Base-by-base conservation (phyloP, 2,113 vertebrate genomes). In the Pseudonaja textilis region DNA sequence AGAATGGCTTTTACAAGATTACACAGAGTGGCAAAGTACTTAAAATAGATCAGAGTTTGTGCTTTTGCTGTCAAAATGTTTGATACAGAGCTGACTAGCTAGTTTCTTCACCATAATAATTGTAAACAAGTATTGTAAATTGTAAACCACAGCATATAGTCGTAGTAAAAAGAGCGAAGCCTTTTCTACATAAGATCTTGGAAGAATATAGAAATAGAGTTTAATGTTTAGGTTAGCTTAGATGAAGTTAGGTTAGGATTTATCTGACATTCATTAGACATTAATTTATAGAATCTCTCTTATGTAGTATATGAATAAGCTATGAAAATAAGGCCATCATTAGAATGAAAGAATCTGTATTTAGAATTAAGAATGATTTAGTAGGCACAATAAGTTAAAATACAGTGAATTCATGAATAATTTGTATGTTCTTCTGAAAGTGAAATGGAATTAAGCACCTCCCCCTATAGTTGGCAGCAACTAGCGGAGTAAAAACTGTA, bases 1-100 rank as follows among this genome's bases (percentile, higher is more conserved):
- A 95, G 95, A 92, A 95, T 96, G 96, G 94, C 97, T 96, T 95
- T 95, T 95, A 94, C 94, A 96, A 96, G 96, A 86, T 96, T 97
- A 96, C 93, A 94, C 1, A 59, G 94, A 96, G 94, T 95, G 97
- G 96, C 95, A 94, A 94, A 91, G 92, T 89, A 91, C 95, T 96
- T 95, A 92, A 93, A 93, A 94, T 95, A 95, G 95, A 93, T 96
- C 94, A 57, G 87, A 96, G 96, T 97, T 97, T 97, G 85, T 95
- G 95, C 95, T 96, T 95, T 95, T 89, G 96, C 96, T 97, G 93
- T 96, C 95, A 95, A 20, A 69, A 91, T 90, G 93, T 93, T 96
- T 97, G 94, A 94, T 96, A 96, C 95, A 96, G 96, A 95, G 93
- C 95, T 94, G 89, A 94, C 90, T 88, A 94, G 81, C 94, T 89